Base-by-base conservation (phyloP, 2,888 invertebrate species). In the Dasysyrphus tricinctus region DNA sequence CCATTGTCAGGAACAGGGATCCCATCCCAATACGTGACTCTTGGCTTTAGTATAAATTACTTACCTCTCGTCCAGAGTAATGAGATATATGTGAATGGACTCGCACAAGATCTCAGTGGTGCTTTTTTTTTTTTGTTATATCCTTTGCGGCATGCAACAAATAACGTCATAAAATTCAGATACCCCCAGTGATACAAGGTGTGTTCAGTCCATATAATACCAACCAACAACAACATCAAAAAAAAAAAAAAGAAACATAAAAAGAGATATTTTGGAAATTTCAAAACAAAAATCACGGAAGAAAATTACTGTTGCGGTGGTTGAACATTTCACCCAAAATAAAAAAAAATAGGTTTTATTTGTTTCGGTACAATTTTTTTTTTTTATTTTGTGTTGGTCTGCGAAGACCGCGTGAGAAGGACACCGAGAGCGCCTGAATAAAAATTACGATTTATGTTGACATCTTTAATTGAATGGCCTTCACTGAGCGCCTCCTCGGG, bases 361-460 rank as follows among this genome's bases (percentile, higher is more conserved):
- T 79, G 78, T 83, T 83, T 78, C 79, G 78, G 82, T 73, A 83
- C 61, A 78, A 69, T 24, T 77, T 81, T 77, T 67, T 67, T 69
- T 63, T 24, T 7, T 39, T 42, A 5, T n/a, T 19, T 24, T n/a
- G 32, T 12, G 12, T 34, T 11, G 16, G 42, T 14, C 57, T 73
- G 34, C 11, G 61, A 59, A 32, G 79, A 63, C 37, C 29, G 61
- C 73, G 74, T 78, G 81, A 82, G 74, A 82, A 81, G 77, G 77
- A 86, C 75, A 72, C 70, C 37, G 70, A 81, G 77, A 65, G 81
- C 56, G 82, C 57, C 74, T 72, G 73, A 86, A 82, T 86, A 86
- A 82, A 86, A 86, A 86, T 82, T 79, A 86, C 86, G 86, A 86
- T 86, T 86, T 86, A 86, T 86, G 86, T 74, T 86, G 86, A 86